These are phyloP conservation scores for Ptyas mucosa DNA, from an alignment of 2,113 vertebrate species.

Conservation along the genomic window DNA sequence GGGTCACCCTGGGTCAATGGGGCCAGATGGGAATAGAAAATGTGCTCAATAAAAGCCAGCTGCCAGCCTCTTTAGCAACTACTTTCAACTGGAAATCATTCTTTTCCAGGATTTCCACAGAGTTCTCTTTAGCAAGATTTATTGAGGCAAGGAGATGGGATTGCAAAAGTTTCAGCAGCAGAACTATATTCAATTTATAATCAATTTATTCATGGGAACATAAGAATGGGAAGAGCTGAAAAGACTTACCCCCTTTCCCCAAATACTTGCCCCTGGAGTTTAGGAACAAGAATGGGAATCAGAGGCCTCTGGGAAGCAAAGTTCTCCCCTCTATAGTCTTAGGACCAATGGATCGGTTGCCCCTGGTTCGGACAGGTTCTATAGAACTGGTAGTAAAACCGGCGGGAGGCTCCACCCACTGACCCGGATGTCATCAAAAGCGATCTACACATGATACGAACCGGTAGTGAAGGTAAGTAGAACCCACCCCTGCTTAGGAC, in stretches of 20 bases:
- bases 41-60: neutral
- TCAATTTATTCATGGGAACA: neutral
- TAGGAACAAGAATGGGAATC: neutral
- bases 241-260: neutral
- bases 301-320: neutral
- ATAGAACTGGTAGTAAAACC: no score
- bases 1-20: neutral
- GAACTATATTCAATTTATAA: neutral
- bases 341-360: no score
- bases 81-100: neutral
- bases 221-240: neutral
- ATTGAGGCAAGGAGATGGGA: neutral
- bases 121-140: neutral
- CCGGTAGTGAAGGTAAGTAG: no score
- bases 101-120: neutral
- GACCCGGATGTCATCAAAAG: no score
- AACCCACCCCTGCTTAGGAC: neutral
- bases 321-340: no score
- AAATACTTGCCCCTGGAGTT: neutral
- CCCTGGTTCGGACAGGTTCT: no score
- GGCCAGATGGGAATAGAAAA: neutral
- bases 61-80: neutral
- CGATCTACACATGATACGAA: no score
- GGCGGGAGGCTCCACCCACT: no score
- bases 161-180: neutral